A percentile compares a stretch with the other conserved stretches of the same genome.
phyloP scores from a whole-genome alignment of 2,113 vertebrate species.

The Athene cunicularia region DNA sequence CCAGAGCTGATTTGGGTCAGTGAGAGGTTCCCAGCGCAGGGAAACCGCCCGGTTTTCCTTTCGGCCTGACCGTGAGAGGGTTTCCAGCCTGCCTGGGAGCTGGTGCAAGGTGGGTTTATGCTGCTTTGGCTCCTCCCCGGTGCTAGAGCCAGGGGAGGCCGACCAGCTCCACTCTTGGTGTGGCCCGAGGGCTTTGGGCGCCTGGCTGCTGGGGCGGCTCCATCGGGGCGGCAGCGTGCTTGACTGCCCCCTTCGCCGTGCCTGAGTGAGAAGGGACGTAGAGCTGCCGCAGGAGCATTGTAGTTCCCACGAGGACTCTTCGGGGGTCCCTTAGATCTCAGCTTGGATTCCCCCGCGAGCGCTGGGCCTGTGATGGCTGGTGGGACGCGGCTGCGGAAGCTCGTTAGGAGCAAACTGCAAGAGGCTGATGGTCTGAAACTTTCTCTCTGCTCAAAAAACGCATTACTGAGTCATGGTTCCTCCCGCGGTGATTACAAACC shows the following conservation, averaged over 20 bases:
- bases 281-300: not conserved
- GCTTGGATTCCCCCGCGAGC: not conserved
- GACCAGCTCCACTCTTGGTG: not conserved
- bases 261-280: too few relatives aligned
- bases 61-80: not conserved
- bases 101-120: not conserved
- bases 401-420: not conserved
- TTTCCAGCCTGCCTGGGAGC: not conserved
- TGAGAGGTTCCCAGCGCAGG: not conserved
- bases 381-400: not conserved
- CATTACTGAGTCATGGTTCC: not conserved
- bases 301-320: not conserved
- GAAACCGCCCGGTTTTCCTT: not conserved
- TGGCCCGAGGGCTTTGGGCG: not conserved
- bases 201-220: not conserved
- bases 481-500: not conserved
- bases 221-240: not conserved
- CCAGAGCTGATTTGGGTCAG: not conserved
- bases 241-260: fast-evolving
- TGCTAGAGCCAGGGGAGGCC: not conserved
- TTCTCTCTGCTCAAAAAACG: not conserved
- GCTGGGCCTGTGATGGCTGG: not conserved
- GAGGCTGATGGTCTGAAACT: not conserved
- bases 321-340: not conserved
- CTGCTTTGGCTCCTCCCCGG: not conserved